Conservation (phyloP, 1,140 invertebrate genomes). For the Pseudomyrmex sp. region DNA sequence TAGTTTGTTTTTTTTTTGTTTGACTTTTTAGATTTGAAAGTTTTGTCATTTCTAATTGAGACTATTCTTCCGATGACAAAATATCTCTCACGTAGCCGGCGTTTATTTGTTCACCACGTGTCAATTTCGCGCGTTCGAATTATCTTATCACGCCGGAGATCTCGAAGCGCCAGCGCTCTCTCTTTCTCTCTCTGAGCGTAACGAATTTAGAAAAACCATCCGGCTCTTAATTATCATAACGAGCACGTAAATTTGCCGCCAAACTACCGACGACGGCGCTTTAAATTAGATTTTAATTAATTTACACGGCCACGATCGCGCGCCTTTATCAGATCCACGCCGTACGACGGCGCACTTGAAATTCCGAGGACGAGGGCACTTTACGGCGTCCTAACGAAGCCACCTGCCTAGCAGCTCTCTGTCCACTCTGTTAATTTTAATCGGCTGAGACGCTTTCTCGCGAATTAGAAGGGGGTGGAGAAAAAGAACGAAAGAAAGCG, state of each 20-base stretch:
- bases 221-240: constrained; percentile 43
- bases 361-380: constrained; percentile 73
- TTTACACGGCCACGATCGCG: constrained; percentile 62
- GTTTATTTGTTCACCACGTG: background rate
- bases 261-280: background rate
- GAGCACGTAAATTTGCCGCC: constrained; percentile 40
- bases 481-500: background rate
- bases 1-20: too few relatives aligned
- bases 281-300: constrained; percentile 63
- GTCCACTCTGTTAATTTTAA: constrained; percentile 74
- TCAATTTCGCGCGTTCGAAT: background rate
- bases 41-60: background rate
- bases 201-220: constrained; percentile 11
- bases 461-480: constrained; percentile 64
- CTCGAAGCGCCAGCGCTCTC: background rate
- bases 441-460: constrained; percentile 73
- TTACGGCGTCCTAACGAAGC: constrained; percentile 73
- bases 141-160: constrained; percentile 10
- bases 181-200: too few relatives aligned
- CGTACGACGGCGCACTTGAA: constrained; percentile 61
- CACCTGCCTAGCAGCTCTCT: constrained; percentile 68
- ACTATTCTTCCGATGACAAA: too few relatives aligned
- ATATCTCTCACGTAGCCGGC: too few relatives aligned
- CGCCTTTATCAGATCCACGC: constrained; percentile 53
- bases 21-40: too few relatives aligned